Base-by-base conservation (phyloP, 2,888 invertebrate species). In the Nomada hirtipes region DNA sequence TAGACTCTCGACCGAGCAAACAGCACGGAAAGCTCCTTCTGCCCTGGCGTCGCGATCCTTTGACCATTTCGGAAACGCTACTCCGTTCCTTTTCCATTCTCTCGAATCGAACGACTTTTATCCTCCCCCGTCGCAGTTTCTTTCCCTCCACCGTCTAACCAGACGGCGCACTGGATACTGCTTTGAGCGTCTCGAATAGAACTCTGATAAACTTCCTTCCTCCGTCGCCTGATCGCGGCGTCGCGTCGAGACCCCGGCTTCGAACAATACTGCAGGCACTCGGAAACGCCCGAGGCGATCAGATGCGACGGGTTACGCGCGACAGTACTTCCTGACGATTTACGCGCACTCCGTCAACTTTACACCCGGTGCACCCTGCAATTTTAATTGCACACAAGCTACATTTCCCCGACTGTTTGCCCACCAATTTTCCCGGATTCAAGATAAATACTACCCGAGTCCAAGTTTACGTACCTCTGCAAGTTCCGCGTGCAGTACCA, bases 1-100 rank as follows among this genome's bases (percentile, higher is more conserved):
- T 73, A 78, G 36, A 36, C 75, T 74, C 71, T 74, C 77, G 73
- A 72, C 64, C 70, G 50, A 64, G 75, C 76, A 79, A 77, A 83
- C 83, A 69, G 81, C 63, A 79, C 81, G 84, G 78, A 89, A 87
- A 83, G 85, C 72, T 74, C 83, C 76, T 78, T 76, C 82, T 65
- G 72, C 76, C 69, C 75, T 50, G 65, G 61, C 71, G 55, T 68
- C 42, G 67, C 52, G 71, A 77, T 77, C 77, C 89, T 89, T 86
- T 89, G 87, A 87, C 82, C 86, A 64, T 84, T 86, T 85, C 65
- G 70, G 64, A 61, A 77, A 82, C 70, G 78, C 64, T 60, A 50
- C 68, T 47, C 20, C 44, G 44, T 74, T 76, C 76, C 74, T 65
- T 72, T 84, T 73, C 69, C 52, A 73, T 55, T 76, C 75, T 64